Base-by-base conservation (phyloP, 2,113 vertebrate genomes). In the Meles meles region DNA sequence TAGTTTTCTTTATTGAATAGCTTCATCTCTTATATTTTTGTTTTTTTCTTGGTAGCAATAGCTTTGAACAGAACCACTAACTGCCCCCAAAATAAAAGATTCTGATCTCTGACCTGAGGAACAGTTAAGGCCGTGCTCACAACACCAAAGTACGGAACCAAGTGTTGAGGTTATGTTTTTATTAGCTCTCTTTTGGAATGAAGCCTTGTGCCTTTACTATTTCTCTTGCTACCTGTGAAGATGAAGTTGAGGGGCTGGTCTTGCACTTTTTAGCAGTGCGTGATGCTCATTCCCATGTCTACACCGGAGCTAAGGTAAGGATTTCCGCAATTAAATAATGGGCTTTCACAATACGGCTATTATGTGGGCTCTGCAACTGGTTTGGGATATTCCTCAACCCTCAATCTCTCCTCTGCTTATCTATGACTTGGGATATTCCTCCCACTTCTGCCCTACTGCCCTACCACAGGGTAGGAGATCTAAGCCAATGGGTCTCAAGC, bases 31-130 rank as follows among this genome's bases (percentile, higher is more conserved):
- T 90, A 11, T 67, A 17, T 39, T 81, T 71, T 88, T 57, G 42
- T 2, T 23, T 55, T 82, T 91, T 93, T 81, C 34, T 61, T 77
- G 39, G 13, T 69, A 86, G n/a, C 31, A 63, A 42, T 39, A 82
- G 25, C 86, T 96, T 81, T 93, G 25, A 79, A 79, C 17, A 82
- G 83, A 97, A 86, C 82, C 39, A 74, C 25, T 72, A 59, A 95
- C 29, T 37, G 13, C 65, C 20, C 67, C 25, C 34, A 76, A 49
- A 91, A 83, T 57, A 77, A 94, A 90, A 89, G 31, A 27, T 87
- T 34, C 67, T 27, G 6, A 18, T 86, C 71, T 74, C 47, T 74
- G n/a, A 69, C 17, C 4, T 59, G 25, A 91, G 77, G 42, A 44
- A 37, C 18, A 63, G 0, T 1, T 9, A 88, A 31, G 49, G 25